Conservation (phyloP, 2,797 vertebrate genomes). For the Sternarchorhynchus goeldii region DNA sequence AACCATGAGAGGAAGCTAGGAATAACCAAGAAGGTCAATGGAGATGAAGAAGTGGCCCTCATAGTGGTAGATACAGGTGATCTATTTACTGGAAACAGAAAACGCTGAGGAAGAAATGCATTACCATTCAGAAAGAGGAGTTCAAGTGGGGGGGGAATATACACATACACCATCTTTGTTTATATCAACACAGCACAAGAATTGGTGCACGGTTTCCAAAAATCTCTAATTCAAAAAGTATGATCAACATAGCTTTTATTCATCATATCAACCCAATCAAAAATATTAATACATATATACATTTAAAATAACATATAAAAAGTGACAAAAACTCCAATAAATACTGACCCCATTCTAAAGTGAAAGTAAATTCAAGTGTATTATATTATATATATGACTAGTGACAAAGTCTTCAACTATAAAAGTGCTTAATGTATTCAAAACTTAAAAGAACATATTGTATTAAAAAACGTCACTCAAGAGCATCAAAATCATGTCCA, state of each 20-base stretch:
- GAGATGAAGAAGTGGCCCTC: too few species aligned
- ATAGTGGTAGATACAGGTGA: too few species aligned
- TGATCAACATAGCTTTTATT: conserved; percentile 44
- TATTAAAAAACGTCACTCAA: conserved; percentile 2
- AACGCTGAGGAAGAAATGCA: too few species aligned
- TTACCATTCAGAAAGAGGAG: too few species aligned
- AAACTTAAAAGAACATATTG: not conserved
- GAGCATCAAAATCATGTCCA: conserved; percentile 5
- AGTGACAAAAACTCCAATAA: conserved; percentile 15
- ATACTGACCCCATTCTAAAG: conserved; percentile 33
- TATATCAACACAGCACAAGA: not conserved
- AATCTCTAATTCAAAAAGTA: not conserved
- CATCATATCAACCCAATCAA: conserved; percentile 13
- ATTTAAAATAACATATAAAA: conserved; percentile 18
- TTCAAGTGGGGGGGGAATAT: too few species aligned
- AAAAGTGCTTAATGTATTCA: not conserved
- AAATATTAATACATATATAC: conserved; percentile 12
- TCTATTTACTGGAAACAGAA: conserved; percentile 10
- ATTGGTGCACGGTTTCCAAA: not conserved
- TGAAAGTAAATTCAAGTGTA: conserved; percentile 24
- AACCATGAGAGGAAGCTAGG: too few species aligned
- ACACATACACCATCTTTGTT: not conserved
- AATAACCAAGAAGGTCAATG: too few species aligned
- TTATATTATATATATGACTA: conserved; percentile 40
- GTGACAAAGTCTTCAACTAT: conserved; percentile 19